Base-by-base conservation (phyloP, 2,888 invertebrate genomes). In the Calliphora vomitoria region DNA sequence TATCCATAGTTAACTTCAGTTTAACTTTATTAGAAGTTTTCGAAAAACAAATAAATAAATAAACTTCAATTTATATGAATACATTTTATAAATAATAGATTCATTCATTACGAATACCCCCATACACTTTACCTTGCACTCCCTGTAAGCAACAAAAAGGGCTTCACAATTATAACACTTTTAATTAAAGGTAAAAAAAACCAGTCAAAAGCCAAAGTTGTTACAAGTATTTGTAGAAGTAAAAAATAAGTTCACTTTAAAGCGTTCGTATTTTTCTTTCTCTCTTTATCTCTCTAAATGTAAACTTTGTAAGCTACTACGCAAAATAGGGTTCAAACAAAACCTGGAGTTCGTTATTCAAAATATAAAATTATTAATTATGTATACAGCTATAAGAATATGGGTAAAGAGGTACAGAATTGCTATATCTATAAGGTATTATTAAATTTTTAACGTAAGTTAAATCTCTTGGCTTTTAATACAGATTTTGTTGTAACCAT, bases 171-270 rank as follows among this genome's bases (percentile, higher is more conserved):
- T 60, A 31, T 60, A 31, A 60, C 60, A 60, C 31, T 60, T 60
- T 31, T 60, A 60, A 60, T 60, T 60, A 60, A 60, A 31, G n/a
- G 55, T 55, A 20, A 20, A 18, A 20, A 55, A 55, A 55, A 55
- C 5, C 20, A 20, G 31, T 31, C 25, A 60, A 60, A 60, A 31
- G 60, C 55, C 10, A 55, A 60, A 60, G 60, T 60, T 13, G 31
- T 60, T 60, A 13, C 6, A 60, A 60, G 15, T 31, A 15, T 4
- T 13, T 31, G 3, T 6, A 31, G 13, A 31, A 44, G 11, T 6
- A 4, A 11, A 31, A 60, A 35, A 35, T 35, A 60, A 31, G 13
- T 60, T 31, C 8, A 15, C 31, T 31, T 31, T 31, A 60, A 60
- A 60, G 31, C 13, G 13, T 31, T 31, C 25, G 4, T 60, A 8